phyloP scores from a whole-genome alignment of 2,113 vertebrate species.

The Oreochromis niloticus region DNA sequence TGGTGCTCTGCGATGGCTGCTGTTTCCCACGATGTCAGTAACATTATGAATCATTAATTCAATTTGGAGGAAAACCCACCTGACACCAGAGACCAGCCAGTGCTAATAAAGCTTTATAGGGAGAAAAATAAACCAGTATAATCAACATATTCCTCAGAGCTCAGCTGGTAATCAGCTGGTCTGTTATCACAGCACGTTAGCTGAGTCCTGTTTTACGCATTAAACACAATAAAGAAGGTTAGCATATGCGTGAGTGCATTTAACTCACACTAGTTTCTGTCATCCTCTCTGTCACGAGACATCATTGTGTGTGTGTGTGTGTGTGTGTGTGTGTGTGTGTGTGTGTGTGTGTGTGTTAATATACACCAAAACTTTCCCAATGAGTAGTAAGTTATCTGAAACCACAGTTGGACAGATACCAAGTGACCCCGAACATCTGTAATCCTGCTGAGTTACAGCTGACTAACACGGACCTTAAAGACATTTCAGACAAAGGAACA shows the following conservation, averaged over 20 bases:
- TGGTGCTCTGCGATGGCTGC: background rate
- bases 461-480: background rate
- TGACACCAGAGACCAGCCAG: background rate
- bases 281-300: background rate
- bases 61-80: background rate
- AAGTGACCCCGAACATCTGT: background rate
- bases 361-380: background rate
- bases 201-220: background rate
- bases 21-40: background rate
- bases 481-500: background rate
- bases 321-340: too few relatives aligned
- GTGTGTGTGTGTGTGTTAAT: background rate
- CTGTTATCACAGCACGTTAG: fast-evolving
- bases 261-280: background rate
- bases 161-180: background rate
- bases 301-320: too few relatives aligned
- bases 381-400: background rate
- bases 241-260: background rate
- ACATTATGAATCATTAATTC: background rate
- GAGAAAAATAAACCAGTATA: background rate
- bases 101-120: background rate
- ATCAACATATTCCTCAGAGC: background rate
- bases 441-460: background rate
- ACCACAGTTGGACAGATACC: background rate
- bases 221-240: background rate